A percentile compares a stretch with the other conserved stretches of the same genome.
Conservation (phyloP, 2,113 vertebrate species). For the Phylloscopus trochilus region DNA sequence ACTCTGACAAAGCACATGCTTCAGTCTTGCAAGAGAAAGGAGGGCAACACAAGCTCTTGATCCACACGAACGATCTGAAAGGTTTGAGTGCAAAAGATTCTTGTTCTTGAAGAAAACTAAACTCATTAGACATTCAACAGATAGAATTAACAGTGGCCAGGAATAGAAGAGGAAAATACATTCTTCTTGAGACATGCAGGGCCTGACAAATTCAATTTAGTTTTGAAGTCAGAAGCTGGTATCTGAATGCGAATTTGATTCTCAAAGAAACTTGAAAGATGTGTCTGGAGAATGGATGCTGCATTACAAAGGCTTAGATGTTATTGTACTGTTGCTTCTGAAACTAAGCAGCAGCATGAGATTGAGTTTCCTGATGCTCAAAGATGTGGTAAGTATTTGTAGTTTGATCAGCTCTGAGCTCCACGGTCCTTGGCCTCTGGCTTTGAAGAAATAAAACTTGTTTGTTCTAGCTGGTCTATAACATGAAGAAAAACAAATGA, state of each 20-base stretch:
- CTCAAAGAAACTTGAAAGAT: constrained; percentile 52
- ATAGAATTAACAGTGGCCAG: neutral
- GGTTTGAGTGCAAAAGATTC: neutral
- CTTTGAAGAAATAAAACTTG: constrained; percentile 55
- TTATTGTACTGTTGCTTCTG: neutral
- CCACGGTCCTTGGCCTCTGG: neutral
- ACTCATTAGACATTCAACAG: constrained; percentile 51
- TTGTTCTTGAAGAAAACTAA: constrained; percentile 26
- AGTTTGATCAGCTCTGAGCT: constrained; percentile 23
- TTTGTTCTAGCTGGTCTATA: constrained; percentile 30
- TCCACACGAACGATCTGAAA: neutral
- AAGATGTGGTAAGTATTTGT: constrained; percentile 26
- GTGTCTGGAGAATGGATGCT: neutral
- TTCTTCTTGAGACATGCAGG: constrained; percentile 21
- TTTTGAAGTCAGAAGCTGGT: constrained; percentile 48
- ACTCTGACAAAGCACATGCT: neutral
- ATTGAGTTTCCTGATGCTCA: constrained; percentile 12
- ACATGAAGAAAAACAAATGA: constrained; percentile 28
- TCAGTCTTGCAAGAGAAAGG: neutral
- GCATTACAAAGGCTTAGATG: constrained; percentile 22
- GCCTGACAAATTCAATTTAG: constrained; percentile 11
- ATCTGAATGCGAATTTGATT: constrained; percentile 39
- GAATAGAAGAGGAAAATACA: constrained; percentile 18
- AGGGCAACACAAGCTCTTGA: neutral
- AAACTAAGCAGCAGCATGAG: constrained; percentile 38